Evolutionary conservation across 2,888 invertebrate species (phyloP).

Genomic region (Aelia acuminata): DNA sequence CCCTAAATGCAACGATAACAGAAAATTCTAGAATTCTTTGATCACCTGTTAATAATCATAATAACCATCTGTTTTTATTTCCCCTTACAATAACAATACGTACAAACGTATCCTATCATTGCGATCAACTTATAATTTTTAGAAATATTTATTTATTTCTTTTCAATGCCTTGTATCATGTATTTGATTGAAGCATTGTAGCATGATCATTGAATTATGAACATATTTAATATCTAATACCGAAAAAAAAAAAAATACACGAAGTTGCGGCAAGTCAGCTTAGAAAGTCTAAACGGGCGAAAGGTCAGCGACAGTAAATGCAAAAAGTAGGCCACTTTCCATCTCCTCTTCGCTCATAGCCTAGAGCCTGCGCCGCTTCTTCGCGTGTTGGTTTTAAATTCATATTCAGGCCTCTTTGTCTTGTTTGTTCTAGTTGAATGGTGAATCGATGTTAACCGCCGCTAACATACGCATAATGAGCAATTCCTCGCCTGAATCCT

Average conservation of each 20-base stretch:
- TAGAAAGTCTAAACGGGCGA: not conserved
- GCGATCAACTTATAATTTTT: no score
- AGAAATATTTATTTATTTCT: no score
- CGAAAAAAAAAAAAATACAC: not conserved
- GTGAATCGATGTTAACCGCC: not conserved
- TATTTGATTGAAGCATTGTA: no score
- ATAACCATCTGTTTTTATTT: no score
- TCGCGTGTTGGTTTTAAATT: not conserved
- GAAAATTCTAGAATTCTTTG: no score
- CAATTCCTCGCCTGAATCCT: not conserved
- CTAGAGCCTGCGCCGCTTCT: not conserved
- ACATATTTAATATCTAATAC: no score
- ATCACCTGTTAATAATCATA: no score
- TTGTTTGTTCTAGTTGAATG: slow-evolving; percentile 1
- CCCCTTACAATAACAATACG: no score
- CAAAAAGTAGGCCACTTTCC: slow-evolving; percentile 6
- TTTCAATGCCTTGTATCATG: no score
- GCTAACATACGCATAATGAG: not conserved
- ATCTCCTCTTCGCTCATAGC: not conserved
- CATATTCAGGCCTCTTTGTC: not conserved
- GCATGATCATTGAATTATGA: no score
- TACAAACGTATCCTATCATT: no score
- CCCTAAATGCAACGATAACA: no score
- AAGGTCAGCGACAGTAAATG: not conserved
- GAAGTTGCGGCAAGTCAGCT: not conserved